Evolutionary conservation across 2,113 vertebrate genomes (phyloP), one percentile per base, ranked within the genome.

Genomic region (Sterna hirundo): DNA sequence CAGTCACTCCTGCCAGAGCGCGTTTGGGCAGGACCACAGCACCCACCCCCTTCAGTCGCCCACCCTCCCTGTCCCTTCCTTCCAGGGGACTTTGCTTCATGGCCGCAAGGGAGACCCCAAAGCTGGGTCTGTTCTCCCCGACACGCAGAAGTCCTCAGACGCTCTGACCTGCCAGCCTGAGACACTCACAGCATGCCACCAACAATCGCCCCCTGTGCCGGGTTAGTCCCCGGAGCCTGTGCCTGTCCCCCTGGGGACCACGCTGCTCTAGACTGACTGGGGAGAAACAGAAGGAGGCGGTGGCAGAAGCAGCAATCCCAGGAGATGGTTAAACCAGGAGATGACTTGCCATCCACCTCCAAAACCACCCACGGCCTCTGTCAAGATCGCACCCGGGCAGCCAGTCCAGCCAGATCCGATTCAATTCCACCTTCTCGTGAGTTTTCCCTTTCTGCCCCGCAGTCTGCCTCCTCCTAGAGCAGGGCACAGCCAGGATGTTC

Each of bases 331-430:
- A 64, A 83, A 65, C 23, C 62, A 61, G 71, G 47, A 69, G 34
- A 11, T 40, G 68, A 61, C 36, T 89, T 87, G 25, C 78, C 78
- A 69, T 60, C 84, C 86, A 72, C 61, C 70, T 90, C 84, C 79
- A 46, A 81, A 88, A 38, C 64, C 88, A 91, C 94, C 94, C 88
- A 77, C 88, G 4, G 80, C 25, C 68, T 61, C 34, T 77, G 47
- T 40, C 60, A 69, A n/a, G 78, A 83, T 87, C 13, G 4, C 70
- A 84, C 70, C 57, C 2, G 4, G 87, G 87, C 90, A 96, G 87
- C 92, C 90, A 90, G 87, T 88, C 83, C 85, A n/a, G 76, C 66
- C 90, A 90, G 91, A 69, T 79, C 36, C 13, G 40, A 54, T 15
- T 32, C 87, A 61, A 7, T 93, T 93, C 79, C 76, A 70, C 90